phyloP scores from a whole-genome alignment of 2,113 vertebrate genomes.

The Oreochromis tanganicae region DNA sequence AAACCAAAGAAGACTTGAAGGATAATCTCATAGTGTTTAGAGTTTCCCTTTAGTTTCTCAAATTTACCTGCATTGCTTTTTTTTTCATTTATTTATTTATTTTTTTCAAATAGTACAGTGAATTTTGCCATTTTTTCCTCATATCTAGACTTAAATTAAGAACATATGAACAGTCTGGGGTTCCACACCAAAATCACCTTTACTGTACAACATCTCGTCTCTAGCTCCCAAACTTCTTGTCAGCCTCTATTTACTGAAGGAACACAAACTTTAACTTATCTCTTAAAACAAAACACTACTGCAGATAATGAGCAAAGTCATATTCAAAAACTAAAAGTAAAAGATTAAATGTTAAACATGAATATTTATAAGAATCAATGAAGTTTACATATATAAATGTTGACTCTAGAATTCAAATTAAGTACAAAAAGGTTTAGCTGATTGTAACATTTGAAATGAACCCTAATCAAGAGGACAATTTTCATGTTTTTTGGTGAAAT shows the following conservation, averaged over 20 bases:
- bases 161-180: neutral
- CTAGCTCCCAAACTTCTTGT: neutral
- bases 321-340: neutral
- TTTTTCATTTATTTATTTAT: fast-evolving
- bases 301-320: neutral
- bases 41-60: neutral
- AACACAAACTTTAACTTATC: too few relatives aligned
- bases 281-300: neutral
- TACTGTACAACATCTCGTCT: neutral
- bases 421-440: too few relatives aligned
- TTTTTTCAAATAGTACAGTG: fast-evolving
- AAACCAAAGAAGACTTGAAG: neutral
- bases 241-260: neutral
- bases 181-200: neutral
- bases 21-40: neutral
- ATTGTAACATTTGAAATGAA: too few relatives aligned
- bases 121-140: neutral
- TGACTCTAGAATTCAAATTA: neutral
- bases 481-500: too few relatives aligned
- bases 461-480: too few relatives aligned
- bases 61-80: neutral
- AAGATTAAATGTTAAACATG: neutral
- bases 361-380: neutral
- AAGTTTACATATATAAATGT: neutral
- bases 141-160: neutral